Evolutionary conservation across 2,888 invertebrate genomes (phyloP).

Genomic region (Pseudolycoriella hygida): DNA sequence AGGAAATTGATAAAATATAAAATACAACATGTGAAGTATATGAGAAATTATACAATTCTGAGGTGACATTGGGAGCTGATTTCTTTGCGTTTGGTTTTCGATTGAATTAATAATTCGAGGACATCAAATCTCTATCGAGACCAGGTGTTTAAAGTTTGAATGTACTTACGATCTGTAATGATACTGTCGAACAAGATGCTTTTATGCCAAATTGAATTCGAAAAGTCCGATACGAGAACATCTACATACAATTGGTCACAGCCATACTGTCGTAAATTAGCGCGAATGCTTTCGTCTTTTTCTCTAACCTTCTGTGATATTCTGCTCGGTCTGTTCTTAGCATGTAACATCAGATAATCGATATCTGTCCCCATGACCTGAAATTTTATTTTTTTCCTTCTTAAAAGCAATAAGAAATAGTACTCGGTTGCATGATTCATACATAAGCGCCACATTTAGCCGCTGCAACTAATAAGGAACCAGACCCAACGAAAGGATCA

Average conservation of each 20-base stretch:
- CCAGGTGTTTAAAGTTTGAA: too few species aligned
- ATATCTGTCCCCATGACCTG: slow-evolving; percentile 76
- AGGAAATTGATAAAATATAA: too few species aligned
- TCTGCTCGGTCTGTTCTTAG: slow-evolving; percentile 60
- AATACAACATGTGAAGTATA: too few species aligned
- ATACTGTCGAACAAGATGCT: slow-evolving; percentile 70
- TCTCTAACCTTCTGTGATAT: slow-evolving; percentile 55
- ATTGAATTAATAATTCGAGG: too few species aligned
- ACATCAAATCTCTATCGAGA: too few species aligned
- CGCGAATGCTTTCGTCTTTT: slow-evolving; percentile 70
- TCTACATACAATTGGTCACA: slow-evolving; percentile 61
- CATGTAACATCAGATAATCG: slow-evolving; percentile 87
- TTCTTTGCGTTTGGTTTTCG: too few species aligned
- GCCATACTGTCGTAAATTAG: slow-evolving; percentile 82
- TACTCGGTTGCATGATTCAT: not conserved
- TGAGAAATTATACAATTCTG: too few species aligned
- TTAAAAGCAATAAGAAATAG: slow-evolving; percentile 32
- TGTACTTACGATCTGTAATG: slow-evolving; percentile 89
- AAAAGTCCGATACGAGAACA: slow-evolving; percentile 82
- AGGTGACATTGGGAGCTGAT: too few species aligned
- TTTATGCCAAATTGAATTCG: slow-evolving; percentile 59
- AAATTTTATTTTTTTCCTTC: too few species aligned
- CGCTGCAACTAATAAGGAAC: slow-evolving; percentile 71
- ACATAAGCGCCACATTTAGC: slow-evolving; percentile 63
- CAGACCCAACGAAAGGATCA: slow-evolving; percentile 78